Evolutionary conservation across 2,888 invertebrate species (phyloP).

Genomic region (Caenorhabditis sp.): DNA sequence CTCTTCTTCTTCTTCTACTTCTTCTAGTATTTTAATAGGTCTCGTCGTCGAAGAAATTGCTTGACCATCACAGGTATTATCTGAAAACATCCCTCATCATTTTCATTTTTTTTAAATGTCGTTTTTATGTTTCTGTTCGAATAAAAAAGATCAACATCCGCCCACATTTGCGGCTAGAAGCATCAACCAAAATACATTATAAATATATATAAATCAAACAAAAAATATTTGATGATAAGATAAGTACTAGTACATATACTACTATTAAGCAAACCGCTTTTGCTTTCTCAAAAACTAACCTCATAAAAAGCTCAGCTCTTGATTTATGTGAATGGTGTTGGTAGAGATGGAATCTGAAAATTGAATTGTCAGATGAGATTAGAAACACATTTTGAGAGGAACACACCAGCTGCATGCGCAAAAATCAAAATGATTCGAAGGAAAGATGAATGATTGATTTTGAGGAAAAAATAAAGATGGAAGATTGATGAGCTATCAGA

Average conservation of each 20-base stretch:
- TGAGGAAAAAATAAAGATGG: not conserved
- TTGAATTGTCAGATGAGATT: no score
- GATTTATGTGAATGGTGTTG: not conserved
- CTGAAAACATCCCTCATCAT: no score
- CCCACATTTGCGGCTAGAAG: not conserved
- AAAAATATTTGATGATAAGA: not conserved
- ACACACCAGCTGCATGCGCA: not conserved
- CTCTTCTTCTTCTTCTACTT: not conserved
- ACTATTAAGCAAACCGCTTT: not conserved
- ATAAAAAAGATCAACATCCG: not conserved
- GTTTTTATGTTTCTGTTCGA: no score
- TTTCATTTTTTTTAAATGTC: no score
- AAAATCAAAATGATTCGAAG: no score
- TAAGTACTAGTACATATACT: not conserved
- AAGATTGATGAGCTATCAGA: not conserved
- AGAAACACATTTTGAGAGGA: not conserved
- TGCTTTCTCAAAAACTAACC: not conserved
- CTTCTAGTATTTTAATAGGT: not conserved
- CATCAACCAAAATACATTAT: no score
- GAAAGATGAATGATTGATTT: constrained; percentile 1
- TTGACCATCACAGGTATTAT: not conserved
- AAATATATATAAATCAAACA: not conserved
- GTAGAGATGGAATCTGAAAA: not conserved
- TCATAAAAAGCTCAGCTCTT: not conserved
- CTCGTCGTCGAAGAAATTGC: not conserved